Evolutionary conservation across 2,113 vertebrate species (phyloP).

Genomic region (Tiliqua scincoides): DNA sequence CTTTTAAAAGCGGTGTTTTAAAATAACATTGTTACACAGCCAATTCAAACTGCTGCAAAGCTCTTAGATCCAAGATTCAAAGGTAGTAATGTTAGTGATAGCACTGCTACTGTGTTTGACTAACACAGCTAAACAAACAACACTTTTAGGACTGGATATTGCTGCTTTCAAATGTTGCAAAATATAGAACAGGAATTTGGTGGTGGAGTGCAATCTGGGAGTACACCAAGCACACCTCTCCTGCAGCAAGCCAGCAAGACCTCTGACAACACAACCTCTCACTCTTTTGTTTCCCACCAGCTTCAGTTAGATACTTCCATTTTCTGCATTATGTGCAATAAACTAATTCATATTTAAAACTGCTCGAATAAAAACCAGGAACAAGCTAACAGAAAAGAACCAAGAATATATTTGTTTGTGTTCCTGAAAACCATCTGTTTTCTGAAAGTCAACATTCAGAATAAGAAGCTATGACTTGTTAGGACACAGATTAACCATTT

Average conservation of each 20-base stretch:
- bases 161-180: background rate
- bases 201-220: background rate
- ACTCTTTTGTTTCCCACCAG: background rate
- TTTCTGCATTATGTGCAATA: too few relatives aligned
- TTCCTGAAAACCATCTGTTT: too few relatives aligned
- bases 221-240: background rate
- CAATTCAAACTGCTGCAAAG: background rate
- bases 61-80: background rate
- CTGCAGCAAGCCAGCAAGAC: background rate
- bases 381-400: too few relatives aligned
- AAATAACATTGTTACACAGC: background rate
- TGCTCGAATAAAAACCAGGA: too few relatives aligned
- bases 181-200: background rate
- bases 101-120: background rate
- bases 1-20: background rate
- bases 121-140: background rate
- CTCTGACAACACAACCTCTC: background rate
- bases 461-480: too few relatives aligned
- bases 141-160: too few relatives aligned
- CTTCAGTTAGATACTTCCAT: background rate
- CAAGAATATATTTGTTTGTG: too few relatives aligned
- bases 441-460: too few relatives aligned
- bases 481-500: too few relatives aligned
- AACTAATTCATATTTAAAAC: too few relatives aligned
- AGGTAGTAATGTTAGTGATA: background rate